A percentile compares a stretch with the other conserved stretches of the same genome.
phyloP scores from a whole-genome alignment of 1,140 invertebrate species.

The Leptopilina clavipes region DNA sequence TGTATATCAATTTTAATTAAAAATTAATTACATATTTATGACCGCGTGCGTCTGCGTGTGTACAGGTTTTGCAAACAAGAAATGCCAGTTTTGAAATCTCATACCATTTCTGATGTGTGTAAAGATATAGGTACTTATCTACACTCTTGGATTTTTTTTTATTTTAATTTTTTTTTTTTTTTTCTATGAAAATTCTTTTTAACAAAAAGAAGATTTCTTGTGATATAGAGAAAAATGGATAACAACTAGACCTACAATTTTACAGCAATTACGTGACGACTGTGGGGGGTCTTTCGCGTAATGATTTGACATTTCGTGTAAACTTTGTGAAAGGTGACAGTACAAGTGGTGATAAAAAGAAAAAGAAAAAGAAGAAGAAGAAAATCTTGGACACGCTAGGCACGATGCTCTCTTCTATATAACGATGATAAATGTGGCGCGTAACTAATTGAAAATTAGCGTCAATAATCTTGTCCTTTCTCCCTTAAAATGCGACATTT shows the following conservation, averaged over 20 bases:
- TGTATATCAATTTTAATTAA: too few relatives aligned
- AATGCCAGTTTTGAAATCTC: neutral
- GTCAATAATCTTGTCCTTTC: neutral
- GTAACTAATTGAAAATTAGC: constrained; percentile 39
- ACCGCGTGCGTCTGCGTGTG: neutral
- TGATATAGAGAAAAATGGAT: constrained; percentile 3
- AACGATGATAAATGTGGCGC: constrained; percentile 7
- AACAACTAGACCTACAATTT: constrained; percentile 9
- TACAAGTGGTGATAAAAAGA: constrained; percentile 3
- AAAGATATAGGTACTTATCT: constrained; percentile 1
- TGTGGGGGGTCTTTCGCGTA: constrained; percentile 26
- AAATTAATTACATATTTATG: too few relatives aligned
- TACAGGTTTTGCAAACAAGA: neutral
- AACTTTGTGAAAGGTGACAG: constrained; percentile 34
- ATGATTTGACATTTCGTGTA: constrained; percentile 12
- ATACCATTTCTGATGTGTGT: neutral
- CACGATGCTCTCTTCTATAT: neutral
- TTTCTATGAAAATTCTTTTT: too few relatives aligned
- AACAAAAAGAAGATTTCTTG: neutral
- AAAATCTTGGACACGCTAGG: neutral
- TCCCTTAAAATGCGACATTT: constrained; percentile 7
- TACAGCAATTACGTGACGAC: constrained; percentile 8
- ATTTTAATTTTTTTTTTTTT: neutral
- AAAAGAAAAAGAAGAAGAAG: neutral
- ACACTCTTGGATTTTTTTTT: neutral